Evolutionary conservation across 2,888 invertebrate species (phyloP).

Genomic region (Orchestes rusci): DNA sequence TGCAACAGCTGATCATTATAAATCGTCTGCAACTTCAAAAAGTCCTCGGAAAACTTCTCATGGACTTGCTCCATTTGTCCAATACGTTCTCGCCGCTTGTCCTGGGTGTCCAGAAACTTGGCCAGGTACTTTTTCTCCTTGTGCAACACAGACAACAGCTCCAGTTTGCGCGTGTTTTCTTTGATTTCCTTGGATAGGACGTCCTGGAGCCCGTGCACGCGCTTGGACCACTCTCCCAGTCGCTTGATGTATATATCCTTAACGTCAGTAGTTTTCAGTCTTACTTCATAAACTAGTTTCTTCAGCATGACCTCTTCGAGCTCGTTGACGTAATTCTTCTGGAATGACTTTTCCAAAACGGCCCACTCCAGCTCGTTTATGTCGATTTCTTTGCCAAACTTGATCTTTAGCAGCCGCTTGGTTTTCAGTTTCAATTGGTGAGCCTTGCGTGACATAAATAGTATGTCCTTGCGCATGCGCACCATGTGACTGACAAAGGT

Average conservation of each 20-base stretch:
- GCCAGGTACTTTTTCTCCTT: slow-evolving; percentile 49
- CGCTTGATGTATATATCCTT: slow-evolving; percentile 44
- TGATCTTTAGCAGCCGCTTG: slow-evolving; percentile 47
- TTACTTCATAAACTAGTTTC: slow-evolving; percentile 49
- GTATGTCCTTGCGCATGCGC: slow-evolving; percentile 63
- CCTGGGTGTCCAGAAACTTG: slow-evolving; percentile 42
- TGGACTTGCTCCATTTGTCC: slow-evolving; percentile 36
- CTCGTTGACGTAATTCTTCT: slow-evolving; percentile 46
- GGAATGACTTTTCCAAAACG: slow-evolving; percentile 47
- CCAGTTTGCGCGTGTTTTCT: slow-evolving; percentile 50
- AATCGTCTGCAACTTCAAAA: slow-evolving; percentile 41
- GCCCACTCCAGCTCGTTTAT: slow-evolving; percentile 50
- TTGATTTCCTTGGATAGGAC: slow-evolving; percentile 45
- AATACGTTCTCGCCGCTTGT: slow-evolving; percentile 33
- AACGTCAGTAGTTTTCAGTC: slow-evolving; percentile 46
- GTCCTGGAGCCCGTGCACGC: slow-evolving; percentile 38
- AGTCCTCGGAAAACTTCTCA: slow-evolving; percentile 36
- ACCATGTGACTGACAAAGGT: slow-evolving; percentile 60
- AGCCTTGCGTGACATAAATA: slow-evolving; percentile 57
- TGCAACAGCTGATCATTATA: slow-evolving; percentile 40
- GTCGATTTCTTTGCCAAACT: slow-evolving; percentile 51
- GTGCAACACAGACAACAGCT: slow-evolving; percentile 49
- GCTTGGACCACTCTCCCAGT: slow-evolving; percentile 41
- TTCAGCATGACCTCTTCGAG: slow-evolving; percentile 53
- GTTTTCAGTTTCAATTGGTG: slow-evolving; percentile 50